phyloP scores from a whole-genome alignment of 2,888 invertebrate species.

The Amorpha juglandis region DNA sequence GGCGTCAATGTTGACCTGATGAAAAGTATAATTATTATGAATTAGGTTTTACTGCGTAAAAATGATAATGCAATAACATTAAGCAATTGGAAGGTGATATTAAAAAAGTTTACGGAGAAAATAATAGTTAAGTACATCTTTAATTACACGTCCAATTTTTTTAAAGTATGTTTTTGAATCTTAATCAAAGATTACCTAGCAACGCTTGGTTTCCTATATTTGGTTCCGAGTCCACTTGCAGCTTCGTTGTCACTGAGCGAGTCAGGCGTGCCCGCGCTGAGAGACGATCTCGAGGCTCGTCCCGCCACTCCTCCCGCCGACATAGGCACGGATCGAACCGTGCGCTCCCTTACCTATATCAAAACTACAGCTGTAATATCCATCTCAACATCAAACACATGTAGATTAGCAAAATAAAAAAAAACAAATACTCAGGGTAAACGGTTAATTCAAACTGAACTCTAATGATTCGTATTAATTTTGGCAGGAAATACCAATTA shows the following conservation, averaged over 20 bases:
- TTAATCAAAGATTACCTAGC: constrained; percentile 61
- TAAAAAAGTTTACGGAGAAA: background rate
- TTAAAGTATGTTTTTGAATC: background rate
- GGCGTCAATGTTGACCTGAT: constrained; percentile 88
- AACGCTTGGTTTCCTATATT: constrained; percentile 88
- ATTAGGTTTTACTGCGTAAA: background rate
- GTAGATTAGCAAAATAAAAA: constrained; percentile 26
- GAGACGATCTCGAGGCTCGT: constrained; percentile 89
- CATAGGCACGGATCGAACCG: constrained; percentile 96
- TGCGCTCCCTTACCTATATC: constrained; percentile 94
- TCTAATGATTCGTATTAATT: constrained; percentile 4
- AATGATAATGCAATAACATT: background rate
- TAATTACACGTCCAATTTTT: background rate
- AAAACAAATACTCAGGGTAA: constrained; percentile 12
- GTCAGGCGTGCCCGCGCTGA: constrained; percentile 94
- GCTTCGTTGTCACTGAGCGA: constrained; percentile 95
- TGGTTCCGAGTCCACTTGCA: constrained; percentile 87
- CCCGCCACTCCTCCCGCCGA: constrained; percentile 81
- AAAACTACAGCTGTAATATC: constrained; percentile 24
- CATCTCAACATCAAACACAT: constrained; percentile 26
- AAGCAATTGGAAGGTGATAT: background rate
- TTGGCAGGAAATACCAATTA: constrained; percentile 7
- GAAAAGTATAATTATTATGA: background rate
- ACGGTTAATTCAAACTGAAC: constrained; percentile 2
- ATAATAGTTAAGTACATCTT: background rate